Evolutionary conservation across 35 echinoderm and acorn worm genomes (phyloP).

Genomic region (Nesometra sesokonis): DNA sequence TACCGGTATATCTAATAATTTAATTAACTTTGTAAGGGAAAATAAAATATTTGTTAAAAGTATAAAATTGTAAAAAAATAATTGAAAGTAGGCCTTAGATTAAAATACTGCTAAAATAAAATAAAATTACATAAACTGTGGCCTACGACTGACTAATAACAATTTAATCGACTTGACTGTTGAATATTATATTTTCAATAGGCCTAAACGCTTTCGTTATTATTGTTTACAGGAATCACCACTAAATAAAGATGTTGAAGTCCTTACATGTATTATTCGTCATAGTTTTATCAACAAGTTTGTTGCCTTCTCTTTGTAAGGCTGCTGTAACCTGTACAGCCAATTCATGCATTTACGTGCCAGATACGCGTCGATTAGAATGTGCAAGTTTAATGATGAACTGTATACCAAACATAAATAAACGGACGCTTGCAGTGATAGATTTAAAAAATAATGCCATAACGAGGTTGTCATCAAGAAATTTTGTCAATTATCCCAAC

Average conservation of each 20-base stretch:
- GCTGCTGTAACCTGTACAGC: not conserved
- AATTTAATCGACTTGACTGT: too few species aligned
- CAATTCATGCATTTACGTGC: not conserved
- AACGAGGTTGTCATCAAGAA: not conserved
- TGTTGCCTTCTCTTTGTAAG: not conserved
- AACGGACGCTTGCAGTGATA: not conserved
- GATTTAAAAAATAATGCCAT: constrained; percentile 30
- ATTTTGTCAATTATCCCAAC: constrained; percentile 32
- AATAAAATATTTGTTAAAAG: too few species aligned
- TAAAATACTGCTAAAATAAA: too few species aligned
- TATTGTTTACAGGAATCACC: too few species aligned
- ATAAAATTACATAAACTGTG: too few species aligned
- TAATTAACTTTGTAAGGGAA: too few species aligned
- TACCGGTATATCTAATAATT: too few species aligned
- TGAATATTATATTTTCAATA: too few species aligned
- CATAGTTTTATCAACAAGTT: not conserved
- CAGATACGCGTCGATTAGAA: not conserved
- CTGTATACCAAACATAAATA: not conserved
- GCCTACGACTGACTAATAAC: too few species aligned
- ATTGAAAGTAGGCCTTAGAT: too few species aligned
- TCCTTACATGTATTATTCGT: not conserved
- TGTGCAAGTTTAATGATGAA: not conserved
- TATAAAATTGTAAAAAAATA: too few species aligned
- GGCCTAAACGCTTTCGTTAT: too few species aligned
- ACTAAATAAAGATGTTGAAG: not conserved